phyloP scores from a whole-genome alignment of 1,140 invertebrate genomes.

The Trichogramma pretiosum region DNA sequence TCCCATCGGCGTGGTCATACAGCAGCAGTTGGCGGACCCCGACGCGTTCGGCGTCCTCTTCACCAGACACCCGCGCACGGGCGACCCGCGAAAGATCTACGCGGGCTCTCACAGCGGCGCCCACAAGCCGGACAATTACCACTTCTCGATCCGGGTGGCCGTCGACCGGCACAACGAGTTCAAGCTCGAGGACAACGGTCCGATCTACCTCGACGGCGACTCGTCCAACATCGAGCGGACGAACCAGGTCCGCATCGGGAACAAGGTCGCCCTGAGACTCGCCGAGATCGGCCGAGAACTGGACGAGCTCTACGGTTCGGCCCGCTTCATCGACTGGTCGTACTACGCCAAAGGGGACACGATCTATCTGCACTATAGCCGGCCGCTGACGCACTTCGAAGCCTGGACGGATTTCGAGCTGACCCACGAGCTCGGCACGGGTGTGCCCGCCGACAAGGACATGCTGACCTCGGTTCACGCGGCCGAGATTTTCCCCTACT shows the following conservation, averaged over 20 bases:
- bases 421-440: slow-evolving; percentile 60
- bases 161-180: too few species aligned
- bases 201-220: too few species aligned
- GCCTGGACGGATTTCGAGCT: slow-evolving; percentile 65
- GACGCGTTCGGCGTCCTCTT: slow-evolving; percentile 74
- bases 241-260: slow-evolving; percentile 44
- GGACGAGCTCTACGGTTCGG: slow-evolving; percentile 55
- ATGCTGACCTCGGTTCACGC: slow-evolving; percentile 49
- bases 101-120: too few species aligned
- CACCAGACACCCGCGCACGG: slow-evolving; percentile 63
- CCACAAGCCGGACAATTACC: too few species aligned
- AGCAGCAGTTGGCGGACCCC: slow-evolving; percentile 66
- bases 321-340: slow-evolving; percentile 72
- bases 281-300: slow-evolving; percentile 51
- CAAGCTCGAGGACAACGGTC: too few species aligned
- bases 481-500: slow-evolving; percentile 57
- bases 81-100: slow-evolving; percentile 57
- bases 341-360: slow-evolving; percentile 45
- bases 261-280: slow-evolving; percentile 44
- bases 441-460: slow-evolving; percentile 43
- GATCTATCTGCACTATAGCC: slow-evolving; percentile 59
- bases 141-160: too few species aligned
- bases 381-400: slow-evolving; percentile 63
- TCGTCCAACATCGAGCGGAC: slow-evolving; percentile 36
- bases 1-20: slow-evolving; percentile 75